Base-by-base conservation (phyloP, 2,888 invertebrate species). In the Heteropelma amictum region DNA sequence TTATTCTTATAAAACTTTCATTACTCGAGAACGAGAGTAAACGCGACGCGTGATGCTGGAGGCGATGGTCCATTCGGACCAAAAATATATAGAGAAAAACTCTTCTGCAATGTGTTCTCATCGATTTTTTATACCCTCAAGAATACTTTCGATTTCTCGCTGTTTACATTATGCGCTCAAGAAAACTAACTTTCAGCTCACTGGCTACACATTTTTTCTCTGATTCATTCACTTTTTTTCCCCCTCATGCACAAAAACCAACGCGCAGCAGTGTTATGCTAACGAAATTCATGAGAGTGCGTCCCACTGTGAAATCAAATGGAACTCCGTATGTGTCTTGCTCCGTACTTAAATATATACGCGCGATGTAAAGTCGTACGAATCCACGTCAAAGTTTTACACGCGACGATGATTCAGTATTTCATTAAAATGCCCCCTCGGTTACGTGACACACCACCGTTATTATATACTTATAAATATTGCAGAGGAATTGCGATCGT, bases 271-370 rank as follows among this genome's bases (percentile, higher is more conserved):
- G n/a, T n/a, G 14, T 28, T 28, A 68, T 53, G 53, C 53, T 35
- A 54, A 70, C 53, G 47, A 54, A 65, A 74, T 65, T 74, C 47
- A 47, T 12, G 30, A 47, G 53, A 45, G 60, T 26, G 64, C 30
- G 58, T 58, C 69, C 64, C 58, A 65, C 74, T 69, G 53, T 65
- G 60, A 69, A 70, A 60, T 58, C 60, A 21, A 70, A 65, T 74
- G 30, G 42, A 56, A 58, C 19, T 42, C 26, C n/a, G n/a, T n/a
- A n/a, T n/a, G 30, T 54, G 35, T 38, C 35, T 58, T 35, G 42
- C 45, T 49, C 12, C n/a, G 14, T 30, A 40, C 8, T 17, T 30
- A 56, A 35, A n/a, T n/a, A n/a, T n/a, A n/a, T n/a, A n/a, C n/a
- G 35, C 56, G 58, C 45, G 53, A 38, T 33, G 45, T 17, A 23